phyloP scores from a whole-genome alignment of 1,140 invertebrate genomes.

The Heliothis subflexa region DNA sequence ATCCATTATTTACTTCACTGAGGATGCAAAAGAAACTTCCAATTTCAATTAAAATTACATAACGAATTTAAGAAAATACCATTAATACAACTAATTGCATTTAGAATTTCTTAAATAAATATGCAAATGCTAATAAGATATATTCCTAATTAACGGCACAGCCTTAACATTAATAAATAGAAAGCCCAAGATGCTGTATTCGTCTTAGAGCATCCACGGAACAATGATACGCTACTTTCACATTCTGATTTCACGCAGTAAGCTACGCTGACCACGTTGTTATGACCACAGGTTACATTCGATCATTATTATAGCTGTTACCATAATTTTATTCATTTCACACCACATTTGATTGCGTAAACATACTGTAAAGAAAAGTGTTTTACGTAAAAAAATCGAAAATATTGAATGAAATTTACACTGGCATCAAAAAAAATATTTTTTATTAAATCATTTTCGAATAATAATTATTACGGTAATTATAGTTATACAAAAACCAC shows the following conservation, averaged over 20 bases:
- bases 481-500: too few relatives aligned
- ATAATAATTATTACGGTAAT: too few relatives aligned
- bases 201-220: conserved; percentile 8
- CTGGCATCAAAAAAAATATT: too few relatives aligned
- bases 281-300: conserved; percentile 20
- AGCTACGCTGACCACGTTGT: conserved; percentile 33
- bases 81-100: too few relatives aligned
- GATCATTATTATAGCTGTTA: conserved; percentile 19
- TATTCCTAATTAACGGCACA: too few relatives aligned
- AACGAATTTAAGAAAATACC: too few relatives aligned
- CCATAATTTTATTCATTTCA: conserved; percentile 10
- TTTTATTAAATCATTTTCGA: too few relatives aligned
- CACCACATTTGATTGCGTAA: not conserved
- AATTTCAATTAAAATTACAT: too few relatives aligned
- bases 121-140: too few relatives aligned
- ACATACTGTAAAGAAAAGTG: not conserved
- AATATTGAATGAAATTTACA: not conserved
- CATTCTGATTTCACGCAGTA: conserved; percentile 48
- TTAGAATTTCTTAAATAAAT: too few relatives aligned
- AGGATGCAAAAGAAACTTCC: too few relatives aligned
- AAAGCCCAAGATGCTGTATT: conserved; percentile 24
- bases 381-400: not conserved
- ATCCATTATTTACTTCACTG: too few relatives aligned
- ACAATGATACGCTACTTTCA: conserved; percentile 47
- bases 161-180: conserved; percentile 14